phyloP scores from a whole-genome alignment of 2,113 vertebrate genomes.

The Myocastor coypus region DNA sequence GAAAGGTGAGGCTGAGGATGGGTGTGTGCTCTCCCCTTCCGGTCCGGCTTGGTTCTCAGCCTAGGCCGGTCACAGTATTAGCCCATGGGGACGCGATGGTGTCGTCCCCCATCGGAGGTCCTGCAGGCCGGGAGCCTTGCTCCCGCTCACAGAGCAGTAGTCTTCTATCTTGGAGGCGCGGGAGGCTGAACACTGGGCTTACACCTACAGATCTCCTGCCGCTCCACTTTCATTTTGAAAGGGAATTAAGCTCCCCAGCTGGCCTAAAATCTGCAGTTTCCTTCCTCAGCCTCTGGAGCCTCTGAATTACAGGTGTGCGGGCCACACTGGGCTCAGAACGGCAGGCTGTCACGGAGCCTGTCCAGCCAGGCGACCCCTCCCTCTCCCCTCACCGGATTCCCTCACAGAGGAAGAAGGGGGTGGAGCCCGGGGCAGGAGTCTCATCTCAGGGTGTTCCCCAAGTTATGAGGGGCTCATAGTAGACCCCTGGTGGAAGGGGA shows the following conservation, averaged over 20 bases:
- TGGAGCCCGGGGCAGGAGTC: neutral
- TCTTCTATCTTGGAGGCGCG: neutral
- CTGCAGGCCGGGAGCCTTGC: neutral
- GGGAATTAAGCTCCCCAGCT: neutral
- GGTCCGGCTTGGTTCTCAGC: neutral
- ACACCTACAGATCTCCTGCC: neutral
- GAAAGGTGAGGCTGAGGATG: constrained; percentile 40
- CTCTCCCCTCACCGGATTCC: no score
- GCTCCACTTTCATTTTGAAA: neutral
- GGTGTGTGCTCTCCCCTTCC: neutral
- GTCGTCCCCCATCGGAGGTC: no score
- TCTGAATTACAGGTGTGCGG: neutral
- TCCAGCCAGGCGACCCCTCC: neutral
- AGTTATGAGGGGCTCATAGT: neutral
- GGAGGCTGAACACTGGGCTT: neutral
- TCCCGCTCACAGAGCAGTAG: neutral
- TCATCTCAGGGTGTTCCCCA: neutral
- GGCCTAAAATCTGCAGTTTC: neutral
- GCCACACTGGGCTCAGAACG: neutral
- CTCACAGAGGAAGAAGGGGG: neutral
- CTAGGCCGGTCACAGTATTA: accelerated
- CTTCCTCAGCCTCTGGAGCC: neutral
- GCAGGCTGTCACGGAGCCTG: neutral
- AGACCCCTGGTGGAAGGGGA: neutral
- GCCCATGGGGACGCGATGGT: neutral